Percentiles rank a stretch among this genome's conserved stretches.
Conservation (phyloP, 2,797 vertebrate species). For the Pangasius larnaudii region DNA sequence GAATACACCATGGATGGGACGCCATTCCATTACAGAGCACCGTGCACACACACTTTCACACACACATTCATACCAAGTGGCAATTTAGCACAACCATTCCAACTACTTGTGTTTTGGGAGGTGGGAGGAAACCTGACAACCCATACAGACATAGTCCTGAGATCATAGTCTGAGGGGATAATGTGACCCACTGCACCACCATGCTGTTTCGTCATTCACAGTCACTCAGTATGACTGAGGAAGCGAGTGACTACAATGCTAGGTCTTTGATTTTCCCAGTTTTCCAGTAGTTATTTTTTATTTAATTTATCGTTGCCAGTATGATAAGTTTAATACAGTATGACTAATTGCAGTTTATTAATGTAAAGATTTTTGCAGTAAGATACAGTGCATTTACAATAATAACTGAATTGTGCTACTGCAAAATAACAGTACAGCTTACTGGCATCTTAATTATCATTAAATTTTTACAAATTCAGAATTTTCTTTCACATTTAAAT, state of each 20-base stretch:
- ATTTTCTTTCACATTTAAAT: not conserved
- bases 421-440: not conserved
- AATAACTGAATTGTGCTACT: not conserved
- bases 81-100: not conserved
- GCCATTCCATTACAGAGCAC: not conserved
- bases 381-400: not conserved
- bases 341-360: no score
- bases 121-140: not conserved
- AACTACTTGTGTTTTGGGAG: not conserved
- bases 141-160: not conserved
- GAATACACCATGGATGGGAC: not conserved
- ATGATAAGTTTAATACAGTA: not conserved
- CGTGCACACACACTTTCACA: not conserved
- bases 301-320: not conserved
- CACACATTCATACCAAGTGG: not conserved
- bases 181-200: no score
- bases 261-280: not conserved
- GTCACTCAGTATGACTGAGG: not conserved
- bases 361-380: no score
- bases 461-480: not conserved
- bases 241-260: not conserved
- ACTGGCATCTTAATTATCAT: not conserved
- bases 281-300: not conserved
- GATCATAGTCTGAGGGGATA: not conserved
- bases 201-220: not conserved